Conservation (phyloP, 2,113 vertebrate species). For the Taurulus bubalis region DNA sequence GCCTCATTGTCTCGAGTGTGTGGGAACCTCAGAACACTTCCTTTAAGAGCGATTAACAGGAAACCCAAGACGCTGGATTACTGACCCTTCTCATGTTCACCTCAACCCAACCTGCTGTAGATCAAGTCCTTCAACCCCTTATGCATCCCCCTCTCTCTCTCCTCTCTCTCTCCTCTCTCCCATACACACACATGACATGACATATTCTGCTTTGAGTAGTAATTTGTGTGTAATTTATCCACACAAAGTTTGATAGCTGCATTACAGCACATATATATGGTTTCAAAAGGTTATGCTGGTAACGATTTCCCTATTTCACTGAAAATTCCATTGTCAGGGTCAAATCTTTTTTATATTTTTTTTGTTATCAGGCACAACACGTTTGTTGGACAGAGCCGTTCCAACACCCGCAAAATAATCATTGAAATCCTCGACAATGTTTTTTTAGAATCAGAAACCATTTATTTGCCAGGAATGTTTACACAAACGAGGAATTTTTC, state of each 20-base stretch:
- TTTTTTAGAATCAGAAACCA: too few species aligned
- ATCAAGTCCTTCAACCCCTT: constrained; percentile 43
- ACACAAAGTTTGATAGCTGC: too few species aligned
- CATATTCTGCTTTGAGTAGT: background rate
- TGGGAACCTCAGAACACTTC: constrained; percentile 73
- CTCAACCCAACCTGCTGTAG: constrained; percentile 58
- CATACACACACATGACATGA: background rate
- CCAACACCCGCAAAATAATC: too few species aligned
- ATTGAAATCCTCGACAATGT: too few species aligned
- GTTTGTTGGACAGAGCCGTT: too few species aligned
- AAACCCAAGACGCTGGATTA: constrained; percentile 70
- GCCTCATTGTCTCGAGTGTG: constrained; percentile 71
- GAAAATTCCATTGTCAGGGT: background rate
- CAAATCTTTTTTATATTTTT: too few species aligned
- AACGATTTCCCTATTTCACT: background rate
- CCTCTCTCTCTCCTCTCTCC: background rate
- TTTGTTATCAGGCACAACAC: too few species aligned
- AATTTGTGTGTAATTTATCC: background rate
- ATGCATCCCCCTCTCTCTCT: background rate
- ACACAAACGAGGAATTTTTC: too few species aligned
- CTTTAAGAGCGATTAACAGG: constrained; percentile 75
- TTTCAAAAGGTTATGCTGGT: background rate
- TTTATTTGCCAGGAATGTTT: too few species aligned
- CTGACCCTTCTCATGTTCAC: constrained; percentile 75
- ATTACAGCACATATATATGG: background rate